Evolutionary conservation across 2,797 vertebrate species (phyloP).

Genomic region (Eremophila alpestris): DNA sequence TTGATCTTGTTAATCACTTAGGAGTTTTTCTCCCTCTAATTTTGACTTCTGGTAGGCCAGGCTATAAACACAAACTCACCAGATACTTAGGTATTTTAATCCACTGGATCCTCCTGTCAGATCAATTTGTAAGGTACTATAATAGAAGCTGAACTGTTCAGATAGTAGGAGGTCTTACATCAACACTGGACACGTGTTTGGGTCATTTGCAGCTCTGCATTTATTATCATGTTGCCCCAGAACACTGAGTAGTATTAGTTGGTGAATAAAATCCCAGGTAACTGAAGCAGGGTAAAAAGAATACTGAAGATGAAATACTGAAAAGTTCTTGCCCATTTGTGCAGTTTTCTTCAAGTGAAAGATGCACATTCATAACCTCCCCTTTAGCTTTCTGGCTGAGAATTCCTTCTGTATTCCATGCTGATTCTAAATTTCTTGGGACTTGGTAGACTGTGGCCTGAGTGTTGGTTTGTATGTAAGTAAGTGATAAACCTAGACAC

Average conservation of each 20-base stretch:
- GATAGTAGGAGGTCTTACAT: neutral
- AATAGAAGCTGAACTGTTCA: neutral
- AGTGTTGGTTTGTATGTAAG: neutral
- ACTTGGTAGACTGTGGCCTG: neutral
- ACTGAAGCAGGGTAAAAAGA: neutral
- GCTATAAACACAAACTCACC: neutral
- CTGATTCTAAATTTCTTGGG: neutral
- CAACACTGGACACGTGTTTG: neutral
- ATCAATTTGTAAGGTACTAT: neutral
- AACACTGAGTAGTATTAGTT: neutral
- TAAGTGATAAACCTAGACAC: neutral
- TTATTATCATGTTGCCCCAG: neutral
- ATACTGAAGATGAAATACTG: neutral
- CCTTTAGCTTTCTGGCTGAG: neutral
- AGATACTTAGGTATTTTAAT: neutral
- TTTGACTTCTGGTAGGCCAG: neutral
- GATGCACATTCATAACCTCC: neutral
- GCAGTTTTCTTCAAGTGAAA: neutral
- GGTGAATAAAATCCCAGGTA: neutral
- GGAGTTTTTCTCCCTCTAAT: neutral
- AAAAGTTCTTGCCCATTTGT: neutral
- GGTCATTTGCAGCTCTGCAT: neutral
- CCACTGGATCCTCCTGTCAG: neutral
- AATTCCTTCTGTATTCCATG: neutral
- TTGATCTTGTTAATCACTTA: neutral